Conservation (phyloP, 2,797 vertebrate genomes). For the Alosa sapidissima region DNA sequence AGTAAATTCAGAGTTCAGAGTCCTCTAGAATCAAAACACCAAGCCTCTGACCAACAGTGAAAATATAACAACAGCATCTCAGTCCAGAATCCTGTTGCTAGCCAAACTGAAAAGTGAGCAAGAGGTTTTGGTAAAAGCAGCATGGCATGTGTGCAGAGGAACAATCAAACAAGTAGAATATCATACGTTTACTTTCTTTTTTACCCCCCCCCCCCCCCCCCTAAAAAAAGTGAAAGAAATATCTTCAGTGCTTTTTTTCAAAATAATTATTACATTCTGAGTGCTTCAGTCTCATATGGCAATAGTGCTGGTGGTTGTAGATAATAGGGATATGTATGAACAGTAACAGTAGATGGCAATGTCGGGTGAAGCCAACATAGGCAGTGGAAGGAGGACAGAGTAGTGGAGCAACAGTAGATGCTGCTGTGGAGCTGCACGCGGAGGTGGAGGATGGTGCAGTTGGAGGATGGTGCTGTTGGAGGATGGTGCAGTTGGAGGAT, state of each 20-base stretch:
- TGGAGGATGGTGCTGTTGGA: too few relatives aligned
- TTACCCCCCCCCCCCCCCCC: too few relatives aligned
- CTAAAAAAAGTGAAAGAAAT: too few relatives aligned
- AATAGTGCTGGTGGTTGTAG: not conserved
- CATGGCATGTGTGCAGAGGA: too few relatives aligned
- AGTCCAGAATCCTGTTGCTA: not conserved
- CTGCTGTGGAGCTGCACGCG: not conserved
- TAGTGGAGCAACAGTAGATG: not conserved
- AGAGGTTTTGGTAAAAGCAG: not conserved
- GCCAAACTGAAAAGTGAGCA: not conserved
- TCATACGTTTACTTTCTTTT: not conserved
- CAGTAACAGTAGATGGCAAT: not conserved
- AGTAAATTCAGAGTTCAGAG: not conserved
- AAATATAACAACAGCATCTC: not conserved
- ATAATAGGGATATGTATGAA: not conserved
- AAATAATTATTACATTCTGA: not conserved
- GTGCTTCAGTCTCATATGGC: not conserved
- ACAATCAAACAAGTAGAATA: not conserved
- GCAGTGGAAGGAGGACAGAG: not conserved
- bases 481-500: too few relatives aligned
- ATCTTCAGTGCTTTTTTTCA: too few relatives aligned
- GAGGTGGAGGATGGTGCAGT: not conserved
- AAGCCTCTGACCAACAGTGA: not conserved
- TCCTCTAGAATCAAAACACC: constrained; percentile 11
- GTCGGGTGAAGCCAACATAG: not conserved